phyloP scores from a whole-genome alignment of 2,888 invertebrate genomes.

The Clivina fossor region DNA sequence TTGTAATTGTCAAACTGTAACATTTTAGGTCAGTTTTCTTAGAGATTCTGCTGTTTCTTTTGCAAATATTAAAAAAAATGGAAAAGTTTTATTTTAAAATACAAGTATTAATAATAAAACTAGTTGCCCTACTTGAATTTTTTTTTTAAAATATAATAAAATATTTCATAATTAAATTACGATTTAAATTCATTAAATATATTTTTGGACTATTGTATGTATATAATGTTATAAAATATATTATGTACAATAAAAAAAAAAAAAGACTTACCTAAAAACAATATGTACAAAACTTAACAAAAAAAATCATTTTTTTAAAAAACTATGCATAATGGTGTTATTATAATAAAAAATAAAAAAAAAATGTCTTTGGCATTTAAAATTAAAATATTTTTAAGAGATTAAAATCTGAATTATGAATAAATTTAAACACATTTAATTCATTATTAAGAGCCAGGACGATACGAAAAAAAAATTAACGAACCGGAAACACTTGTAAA shows the following conservation, averaged over 20 bases:
- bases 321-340: slow-evolving; percentile 24
- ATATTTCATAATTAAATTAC: not conserved
- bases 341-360: slow-evolving; percentile 33
- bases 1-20: too few species aligned
- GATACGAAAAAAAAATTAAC: slow-evolving; percentile 34
- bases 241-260: slow-evolving; percentile 22
- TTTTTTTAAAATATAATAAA: too few species aligned
- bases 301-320: slow-evolving; percentile 8
- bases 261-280: slow-evolving; percentile 14
- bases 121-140: too few species aligned
- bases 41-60: too few species aligned
- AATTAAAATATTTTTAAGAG: slow-evolving; percentile 28
- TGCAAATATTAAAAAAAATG: too few species aligned
- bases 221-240: not conserved
- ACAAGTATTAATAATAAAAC: too few species aligned
- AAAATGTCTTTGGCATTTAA: slow-evolving; percentile 47
- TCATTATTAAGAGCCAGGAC: too few species aligned
- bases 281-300: slow-evolving; percentile 17
- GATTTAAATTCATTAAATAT: slow-evolving; percentile 10
- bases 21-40: too few species aligned
- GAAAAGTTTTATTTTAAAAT: too few species aligned
- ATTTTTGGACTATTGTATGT: not conserved
- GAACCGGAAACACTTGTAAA: slow-evolving; percentile 54
- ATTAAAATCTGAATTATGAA: slow-evolving; percentile 36
- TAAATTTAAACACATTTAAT: too few species aligned